A percentile compares a stretch with the other conserved stretches of the same genome.
These are phyloP conservation scores for Sula dactylatra DNA, from an alignment of 2,113 vertebrate genomes.

Conservation along the genomic window DNA sequence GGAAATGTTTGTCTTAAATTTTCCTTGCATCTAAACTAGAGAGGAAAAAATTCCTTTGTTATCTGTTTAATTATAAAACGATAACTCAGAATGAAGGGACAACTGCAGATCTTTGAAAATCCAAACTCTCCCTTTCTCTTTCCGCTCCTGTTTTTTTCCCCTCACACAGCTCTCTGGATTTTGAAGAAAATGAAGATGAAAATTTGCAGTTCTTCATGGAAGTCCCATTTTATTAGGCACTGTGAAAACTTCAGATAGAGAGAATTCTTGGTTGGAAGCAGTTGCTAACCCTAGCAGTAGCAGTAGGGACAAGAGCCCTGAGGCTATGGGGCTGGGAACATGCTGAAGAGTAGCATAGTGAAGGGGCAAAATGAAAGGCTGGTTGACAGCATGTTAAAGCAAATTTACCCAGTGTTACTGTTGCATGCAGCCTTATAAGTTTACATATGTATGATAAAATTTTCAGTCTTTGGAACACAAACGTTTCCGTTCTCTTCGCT, in stretches of 20 bases:
- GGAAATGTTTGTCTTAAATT: constrained; percentile 12
- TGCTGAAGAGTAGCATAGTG: background rate
- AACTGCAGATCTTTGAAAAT: background rate
- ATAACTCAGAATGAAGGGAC: background rate
- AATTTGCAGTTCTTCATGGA: background rate
- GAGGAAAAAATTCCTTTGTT: background rate
- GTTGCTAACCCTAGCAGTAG: constrained; percentile 18
- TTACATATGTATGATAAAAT: constrained; percentile 34
- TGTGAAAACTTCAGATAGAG: background rate
- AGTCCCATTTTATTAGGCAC: background rate
- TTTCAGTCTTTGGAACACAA: constrained; percentile 2
- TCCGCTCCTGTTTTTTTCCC: background rate
- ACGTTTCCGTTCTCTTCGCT: background rate
- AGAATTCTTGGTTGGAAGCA: background rate
- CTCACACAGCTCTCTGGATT: background rate
- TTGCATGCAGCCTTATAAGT: background rate
- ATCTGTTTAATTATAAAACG: background rate
- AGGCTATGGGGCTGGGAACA: constrained; percentile 20
- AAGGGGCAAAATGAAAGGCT: constrained; percentile 43
- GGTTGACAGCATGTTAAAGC: constrained; percentile 48
- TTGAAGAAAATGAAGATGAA: background rate
- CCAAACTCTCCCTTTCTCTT: background rate
- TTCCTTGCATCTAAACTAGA: background rate
- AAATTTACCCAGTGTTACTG: background rate
- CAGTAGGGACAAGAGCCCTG: constrained; percentile 6